Base-by-base conservation (phyloP, 2,888 invertebrate species). In the Diaperis boleti region DNA sequence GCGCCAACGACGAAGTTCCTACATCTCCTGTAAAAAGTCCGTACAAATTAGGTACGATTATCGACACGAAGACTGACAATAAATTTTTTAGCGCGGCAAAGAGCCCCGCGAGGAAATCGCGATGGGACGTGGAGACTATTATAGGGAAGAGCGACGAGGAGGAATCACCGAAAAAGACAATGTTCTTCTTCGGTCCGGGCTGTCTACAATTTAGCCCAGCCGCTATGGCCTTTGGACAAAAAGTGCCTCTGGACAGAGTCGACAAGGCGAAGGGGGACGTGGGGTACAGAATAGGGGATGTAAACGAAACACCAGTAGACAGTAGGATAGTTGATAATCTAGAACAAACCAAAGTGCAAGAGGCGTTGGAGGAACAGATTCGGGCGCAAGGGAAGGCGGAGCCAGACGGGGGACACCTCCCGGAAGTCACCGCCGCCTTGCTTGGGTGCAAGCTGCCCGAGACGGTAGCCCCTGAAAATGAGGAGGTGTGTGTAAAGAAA, bases 181-280 rank as follows among this genome's bases (percentile, higher is more conserved):
- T 77, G 8, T 83, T 84, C 69, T 84, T 84, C 68, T 83, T 84
- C 67, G 84, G 83, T 35, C 83, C 83, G 0, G 82, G 82, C 10
- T 82, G 83, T 66, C 74, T 83, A 1, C 81, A 82, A 66, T 72
- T 82, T 3, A 82, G 15, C n/a, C 65, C 66, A 41, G 63, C 66
- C 8, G 42, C 49, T 59, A 49, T 69, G 8, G 69, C 63, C n/a
- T 68, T 69, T 57, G 69, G 69, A 39, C 65, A 66, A 59, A 66
- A 56, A 59, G 61, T 57, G 37, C 65, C 67, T 41, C 49, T 44
- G 18, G 22, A 20, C 13, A 59, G 33, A 44, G 45, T 18, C 7
- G 60, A 39, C 18, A 56, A 45, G 7, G 29, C 45, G n/a, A 52
- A 59, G 45, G 63, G 45, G 5, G 64, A 60, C 31, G 33, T 56